phyloP scores from a whole-genome alignment of 1,140 invertebrate genomes.

The Centruroides sculpturatus region DNA sequence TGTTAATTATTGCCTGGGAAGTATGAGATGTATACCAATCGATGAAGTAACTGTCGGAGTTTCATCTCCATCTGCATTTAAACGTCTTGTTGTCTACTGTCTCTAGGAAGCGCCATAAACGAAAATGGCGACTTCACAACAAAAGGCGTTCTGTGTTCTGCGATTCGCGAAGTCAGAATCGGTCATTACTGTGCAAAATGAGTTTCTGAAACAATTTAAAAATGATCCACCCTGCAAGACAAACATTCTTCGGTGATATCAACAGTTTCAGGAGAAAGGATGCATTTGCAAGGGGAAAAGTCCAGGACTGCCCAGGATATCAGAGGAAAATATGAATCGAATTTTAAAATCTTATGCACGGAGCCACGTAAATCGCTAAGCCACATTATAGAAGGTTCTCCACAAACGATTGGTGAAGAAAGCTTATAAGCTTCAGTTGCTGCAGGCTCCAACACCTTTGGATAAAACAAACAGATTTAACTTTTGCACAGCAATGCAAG shows the following conservation, averaged over 20 bases:
- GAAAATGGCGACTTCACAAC: background rate
- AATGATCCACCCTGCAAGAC: background rate
- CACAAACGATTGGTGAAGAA: background rate
- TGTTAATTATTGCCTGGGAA: too few species aligned
- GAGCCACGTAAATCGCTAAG: background rate
- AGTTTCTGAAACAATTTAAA: background rate
- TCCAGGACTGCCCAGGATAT: background rate
- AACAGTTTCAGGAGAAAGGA: background rate
- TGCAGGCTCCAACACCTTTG: background rate
- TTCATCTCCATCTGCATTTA: too few species aligned
- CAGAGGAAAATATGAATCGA: slow-evolving; percentile 1
- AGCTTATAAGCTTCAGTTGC: slow-evolving; percentile 1
- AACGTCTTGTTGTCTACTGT: too few species aligned
- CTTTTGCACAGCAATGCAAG: background rate
- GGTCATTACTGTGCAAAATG: background rate
- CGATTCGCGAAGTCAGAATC: background rate
- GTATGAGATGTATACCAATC: too few species aligned
- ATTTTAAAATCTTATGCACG: background rate
- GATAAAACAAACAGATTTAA: background rate
- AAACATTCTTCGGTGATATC: background rate
- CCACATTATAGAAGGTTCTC: slow-evolving; percentile 7
- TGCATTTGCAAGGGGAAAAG: background rate
- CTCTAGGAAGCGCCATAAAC: too few species aligned
- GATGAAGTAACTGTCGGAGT: too few species aligned
- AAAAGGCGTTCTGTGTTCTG: background rate